These are phyloP conservation scores for Himalopsyche anomala DNA, from an alignment of 2,888 invertebrate genomes.

Conservation along the genomic window DNA sequence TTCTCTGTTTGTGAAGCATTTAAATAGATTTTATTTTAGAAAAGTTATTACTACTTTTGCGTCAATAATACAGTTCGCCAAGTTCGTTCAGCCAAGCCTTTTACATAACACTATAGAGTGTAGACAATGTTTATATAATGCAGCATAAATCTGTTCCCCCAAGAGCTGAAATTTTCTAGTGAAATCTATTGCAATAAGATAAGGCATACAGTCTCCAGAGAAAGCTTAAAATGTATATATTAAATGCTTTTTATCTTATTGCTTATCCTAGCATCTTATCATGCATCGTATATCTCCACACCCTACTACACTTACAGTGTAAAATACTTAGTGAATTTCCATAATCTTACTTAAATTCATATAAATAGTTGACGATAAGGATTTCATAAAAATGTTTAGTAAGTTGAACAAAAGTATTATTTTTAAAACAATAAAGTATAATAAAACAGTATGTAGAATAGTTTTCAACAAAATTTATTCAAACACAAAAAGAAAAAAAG, in stretches of 20 bases:
- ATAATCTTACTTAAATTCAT: background rate
- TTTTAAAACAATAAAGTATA: too few species aligned
- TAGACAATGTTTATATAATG: background rate
- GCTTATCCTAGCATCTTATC: background rate
- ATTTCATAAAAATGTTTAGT: background rate
- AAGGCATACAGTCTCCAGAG: background rate
- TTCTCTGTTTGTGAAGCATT: too few species aligned
- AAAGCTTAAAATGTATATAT: background rate
- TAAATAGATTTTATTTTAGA: too few species aligned
- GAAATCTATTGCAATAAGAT: background rate
- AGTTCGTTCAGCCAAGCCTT: background rate
- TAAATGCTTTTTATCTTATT: background rate
- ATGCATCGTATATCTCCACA: background rate
- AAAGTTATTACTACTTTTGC: too few species aligned
- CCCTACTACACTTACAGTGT: background rate
- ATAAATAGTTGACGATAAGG: background rate
- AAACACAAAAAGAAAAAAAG: too few species aligned
- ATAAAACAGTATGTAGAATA: too few species aligned
- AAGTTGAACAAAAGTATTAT: too few species aligned
- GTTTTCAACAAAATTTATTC: too few species aligned
- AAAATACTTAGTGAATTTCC: background rate
- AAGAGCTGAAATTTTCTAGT: background rate
- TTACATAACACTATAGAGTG: background rate
- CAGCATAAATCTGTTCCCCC: background rate
- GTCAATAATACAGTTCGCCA: too few species aligned